Base-by-base conservation (phyloP, 2,888 invertebrate species). In the Hydrotaea diabolus region DNA sequence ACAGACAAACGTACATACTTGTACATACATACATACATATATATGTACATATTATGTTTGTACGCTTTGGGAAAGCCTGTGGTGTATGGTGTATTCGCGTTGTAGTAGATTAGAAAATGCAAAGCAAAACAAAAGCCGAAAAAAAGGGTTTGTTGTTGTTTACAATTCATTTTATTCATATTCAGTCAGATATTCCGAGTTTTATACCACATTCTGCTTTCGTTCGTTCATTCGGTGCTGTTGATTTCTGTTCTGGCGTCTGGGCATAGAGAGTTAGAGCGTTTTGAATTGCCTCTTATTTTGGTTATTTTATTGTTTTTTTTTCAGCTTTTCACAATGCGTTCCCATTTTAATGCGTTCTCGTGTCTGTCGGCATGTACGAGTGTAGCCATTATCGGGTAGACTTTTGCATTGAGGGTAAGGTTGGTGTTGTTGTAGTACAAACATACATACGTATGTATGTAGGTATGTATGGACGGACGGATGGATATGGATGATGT, bases 121-220 rank as follows among this genome's bases (percentile, higher is more conserved):
- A 86, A 85, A 88, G 82, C 88, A 88, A 88, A 88, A 87, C 87
- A 88, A 86, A 88, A 86, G 76, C 83, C 80, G 79, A 77, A 86
- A 86, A n/a, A 86, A 87, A 86, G 87, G 87, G 86, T 87, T 87
- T 83, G 69, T 77, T 80, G 57, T 82, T 82, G 71, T 78, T 75
- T 64, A 78, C 39, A 80, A 69, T 80, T 77, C 26, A 69, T 73
- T 76, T 75, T 73, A n/a, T n/a, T n/a, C n/a, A n/a, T n/a, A n/a
- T n/a, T n/a, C n/a, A n/a, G n/a, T n/a, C n/a, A n/a, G n/a, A n/a
- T 59, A 57, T 53, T 72, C n/a, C n/a, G 64, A 71, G 73, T 73
- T 81, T 77, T 79, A 39, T 66, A 31, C 53, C 19, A 55, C 59
- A 26, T 78, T 39, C 66, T 69, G 2, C 31, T 31, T 31, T 31